A percentile compares a stretch with the other conserved stretches of the same genome.
These are phyloP conservation scores for Aplochiton taeniatus DNA, from an alignment of 2,797 vertebrate species.

Conservation along the genomic window DNA sequence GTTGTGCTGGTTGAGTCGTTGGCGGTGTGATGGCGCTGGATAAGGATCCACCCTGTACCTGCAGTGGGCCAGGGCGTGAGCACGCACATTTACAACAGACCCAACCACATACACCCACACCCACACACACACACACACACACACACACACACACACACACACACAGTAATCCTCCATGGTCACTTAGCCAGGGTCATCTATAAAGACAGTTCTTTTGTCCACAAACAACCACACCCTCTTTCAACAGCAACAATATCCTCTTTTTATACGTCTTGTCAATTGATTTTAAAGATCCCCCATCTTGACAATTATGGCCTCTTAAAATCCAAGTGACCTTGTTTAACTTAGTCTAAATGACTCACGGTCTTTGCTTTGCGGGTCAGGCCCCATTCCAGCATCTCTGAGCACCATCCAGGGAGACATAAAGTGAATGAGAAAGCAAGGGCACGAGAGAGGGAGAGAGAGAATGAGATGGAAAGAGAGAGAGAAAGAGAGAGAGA, in stretches of 20 bases:
- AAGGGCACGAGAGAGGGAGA: conserved; percentile 61
- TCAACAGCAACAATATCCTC: conserved; percentile 60
- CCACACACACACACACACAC: background rate
- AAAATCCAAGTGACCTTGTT: conserved; percentile 78
- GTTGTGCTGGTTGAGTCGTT: conserved; percentile 70
- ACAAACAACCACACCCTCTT: conserved; percentile 52
- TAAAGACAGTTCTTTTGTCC: conserved; percentile 55
- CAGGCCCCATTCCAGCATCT: conserved; percentile 76
- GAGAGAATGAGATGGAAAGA: conserved; percentile 26
- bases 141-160: background rate
- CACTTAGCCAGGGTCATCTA: conserved; percentile 32
- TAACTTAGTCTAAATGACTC: conserved; percentile 77
- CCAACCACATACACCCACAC: conserved; percentile 13
- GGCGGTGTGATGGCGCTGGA: conserved; percentile 65
- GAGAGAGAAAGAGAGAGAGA: conserved; percentile 64
- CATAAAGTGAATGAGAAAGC: conserved; percentile 71
- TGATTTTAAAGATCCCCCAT: conserved; percentile 71
- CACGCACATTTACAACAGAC: background rate
- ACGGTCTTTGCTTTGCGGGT: conserved; percentile 70
- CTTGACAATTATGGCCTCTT: conserved; percentile 76
- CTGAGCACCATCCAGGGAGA: conserved; percentile 75
- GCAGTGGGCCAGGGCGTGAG: conserved; percentile 29
- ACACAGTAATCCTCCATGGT: background rate
- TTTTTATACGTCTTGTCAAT: conserved; percentile 72
- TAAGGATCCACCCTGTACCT: conserved; percentile 67